Evolutionary conservation across 2,797 vertebrate species (phyloP), one percentile per base, ranked within the genome.

Genomic region (Arrhamphus sclerolepis): DNA sequence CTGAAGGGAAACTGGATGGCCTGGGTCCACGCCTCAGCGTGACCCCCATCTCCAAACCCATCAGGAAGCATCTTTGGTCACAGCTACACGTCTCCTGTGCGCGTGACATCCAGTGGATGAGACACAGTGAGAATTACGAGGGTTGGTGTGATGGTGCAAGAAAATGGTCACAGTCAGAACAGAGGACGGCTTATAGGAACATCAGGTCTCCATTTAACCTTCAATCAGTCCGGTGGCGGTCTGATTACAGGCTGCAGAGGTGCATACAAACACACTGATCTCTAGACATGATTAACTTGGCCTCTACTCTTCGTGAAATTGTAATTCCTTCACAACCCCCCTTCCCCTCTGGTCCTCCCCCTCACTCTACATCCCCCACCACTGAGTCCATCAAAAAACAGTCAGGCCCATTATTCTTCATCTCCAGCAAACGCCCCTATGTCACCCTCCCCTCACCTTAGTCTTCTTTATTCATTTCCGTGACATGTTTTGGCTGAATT

Each of bases 121-220:
- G 21, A 39, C 17, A 26, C 59, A 31, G 56, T 58, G 56, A 42
- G 66, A 63, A 49, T 16, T 18, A 40, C 18, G 28, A 44, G 42
- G 57, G 57, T 50, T 19, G 66, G 44, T n/a, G 42, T 7, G 66
- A 60, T 39, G 31, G 31, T 2, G 31, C 8, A 34, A 34, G 8
- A 38, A 53, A 62, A 72, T 39, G 64, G 49, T 56, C 8, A 10
- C 7, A 44, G 70, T 64, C 66, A 61, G 75, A 83, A 80, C 76
- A 81, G 69, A 81, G 75, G 69, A 75, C 42, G 11, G 55, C n/a
- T 24, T 22, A 53, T 17, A 64, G 44, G 55, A 76, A 61, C 64
- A 71, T 60, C 62, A 43, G 53, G 62, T 65, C 68, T 72, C 66
- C 53, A 43, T 62, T 84, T 83, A 82, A 87, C 83, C 83, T 81